A percentile compares a stretch with the other conserved stretches of the same genome.
These are phyloP conservation scores for Scomberomorus guttatus DNA, from an alignment of 2,797 vertebrate genomes.

Conservation along the genomic window DNA sequence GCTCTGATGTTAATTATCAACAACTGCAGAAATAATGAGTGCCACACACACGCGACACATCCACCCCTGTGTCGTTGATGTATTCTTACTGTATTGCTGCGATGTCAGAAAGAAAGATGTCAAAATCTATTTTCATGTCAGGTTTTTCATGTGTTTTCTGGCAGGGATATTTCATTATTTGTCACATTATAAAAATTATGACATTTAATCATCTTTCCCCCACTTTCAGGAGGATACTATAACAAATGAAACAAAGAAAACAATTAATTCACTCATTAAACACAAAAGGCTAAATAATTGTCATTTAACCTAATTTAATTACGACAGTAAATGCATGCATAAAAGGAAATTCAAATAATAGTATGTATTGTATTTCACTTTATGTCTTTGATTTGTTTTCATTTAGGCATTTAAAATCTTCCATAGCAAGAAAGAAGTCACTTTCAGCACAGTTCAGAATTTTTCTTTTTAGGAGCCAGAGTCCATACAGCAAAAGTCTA, in stretches of 20 bases:
- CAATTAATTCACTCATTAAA: neutral
- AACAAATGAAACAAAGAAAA: neutral
- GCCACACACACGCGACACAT: constrained; percentile 25
- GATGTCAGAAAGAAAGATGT: constrained; percentile 21
- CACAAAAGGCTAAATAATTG: neutral
- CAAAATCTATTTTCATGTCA: constrained; percentile 21
- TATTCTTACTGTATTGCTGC: constrained; percentile 21
- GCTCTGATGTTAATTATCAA: constrained; percentile 49
- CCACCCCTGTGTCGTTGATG: neutral
- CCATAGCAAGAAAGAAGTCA: neutral
- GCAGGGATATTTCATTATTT: constrained; percentile 4
- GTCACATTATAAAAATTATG: constrained; percentile 1
- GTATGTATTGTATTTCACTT: too few species aligned
- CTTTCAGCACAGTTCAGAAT: constrained; percentile 1
- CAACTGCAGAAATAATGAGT: constrained; percentile 45
- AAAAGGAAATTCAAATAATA: too few species aligned
- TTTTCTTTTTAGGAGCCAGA: neutral
- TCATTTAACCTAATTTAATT: neutral
- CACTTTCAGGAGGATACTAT: neutral
- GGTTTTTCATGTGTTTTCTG: neutral
- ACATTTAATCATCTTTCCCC: constrained; percentile 16
- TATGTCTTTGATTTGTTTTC: neutral
- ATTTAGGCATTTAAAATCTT: neutral
- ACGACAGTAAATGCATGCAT: too few species aligned
- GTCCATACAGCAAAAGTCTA: constrained; percentile 26